Conservation (phyloP, 2,888 invertebrate genomes). For the Megastigmus dorsalis region DNA sequence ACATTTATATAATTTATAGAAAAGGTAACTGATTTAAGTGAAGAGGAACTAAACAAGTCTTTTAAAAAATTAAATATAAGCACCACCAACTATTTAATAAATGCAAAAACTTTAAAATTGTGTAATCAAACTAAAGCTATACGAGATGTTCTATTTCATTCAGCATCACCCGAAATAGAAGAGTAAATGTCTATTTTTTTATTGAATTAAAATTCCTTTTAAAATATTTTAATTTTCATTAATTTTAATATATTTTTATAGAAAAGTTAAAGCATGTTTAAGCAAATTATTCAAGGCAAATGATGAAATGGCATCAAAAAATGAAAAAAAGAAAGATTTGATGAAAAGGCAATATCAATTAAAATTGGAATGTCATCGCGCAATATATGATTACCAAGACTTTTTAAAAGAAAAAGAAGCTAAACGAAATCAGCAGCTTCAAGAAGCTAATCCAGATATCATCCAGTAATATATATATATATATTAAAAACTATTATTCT, state of each 20-base stretch:
- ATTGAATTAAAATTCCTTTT: background rate
- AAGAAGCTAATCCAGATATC: constrained; percentile 59
- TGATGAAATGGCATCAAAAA: constrained; percentile 50
- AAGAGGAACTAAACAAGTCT: constrained; percentile 11
- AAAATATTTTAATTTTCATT: constrained; percentile 1
- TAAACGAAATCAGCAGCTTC: constrained; percentile 48
- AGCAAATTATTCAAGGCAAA: constrained; percentile 56
- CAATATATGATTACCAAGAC: constrained; percentile 55
- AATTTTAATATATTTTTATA: constrained; percentile 35
- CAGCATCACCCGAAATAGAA: constrained; percentile 47
- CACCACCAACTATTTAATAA: constrained; percentile 52
- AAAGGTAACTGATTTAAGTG: background rate
- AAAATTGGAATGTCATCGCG: constrained; percentile 57
- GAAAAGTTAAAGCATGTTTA: constrained; percentile 55
- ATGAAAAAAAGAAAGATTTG: constrained; percentile 51
- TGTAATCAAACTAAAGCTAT: constrained; percentile 58
- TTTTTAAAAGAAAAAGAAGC: constrained; percentile 60
- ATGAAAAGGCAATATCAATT: constrained; percentile 54
- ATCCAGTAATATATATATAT: constrained; percentile 54
- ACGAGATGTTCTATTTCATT: constrained; percentile 53
- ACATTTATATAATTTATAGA: background rate
- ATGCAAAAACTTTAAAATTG: constrained; percentile 50
- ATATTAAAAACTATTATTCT: background rate
- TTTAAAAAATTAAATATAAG: constrained; percentile 49
- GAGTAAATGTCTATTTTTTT: constrained; percentile 51